phyloP scores from a whole-genome alignment of 2,888 invertebrate species.

The Proisotoma minuta region DNA sequence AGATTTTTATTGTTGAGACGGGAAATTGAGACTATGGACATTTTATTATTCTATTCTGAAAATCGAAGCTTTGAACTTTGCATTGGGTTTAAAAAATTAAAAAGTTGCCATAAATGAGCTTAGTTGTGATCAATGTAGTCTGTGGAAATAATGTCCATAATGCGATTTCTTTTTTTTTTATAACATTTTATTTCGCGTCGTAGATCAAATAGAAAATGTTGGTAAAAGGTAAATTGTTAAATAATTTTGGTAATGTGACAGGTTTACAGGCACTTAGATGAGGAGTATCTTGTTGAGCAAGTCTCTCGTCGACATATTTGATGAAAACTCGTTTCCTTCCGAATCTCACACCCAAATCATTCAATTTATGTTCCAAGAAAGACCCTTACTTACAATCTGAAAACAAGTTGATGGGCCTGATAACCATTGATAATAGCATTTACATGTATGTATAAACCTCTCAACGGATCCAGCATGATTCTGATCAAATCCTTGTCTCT shows the following conservation, averaged over 20 bases:
- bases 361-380: slow-evolving; percentile 17
- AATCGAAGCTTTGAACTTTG: too few relatives aligned
- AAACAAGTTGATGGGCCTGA: neutral
- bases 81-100: too few relatives aligned
- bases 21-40: too few relatives aligned
- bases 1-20: too few relatives aligned
- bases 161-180: too few relatives aligned
- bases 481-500: neutral
- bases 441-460: neutral
- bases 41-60: too few relatives aligned
- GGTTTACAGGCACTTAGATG: slow-evolving; percentile 35
- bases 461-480: neutral
- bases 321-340: slow-evolving; percentile 37
- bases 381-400: neutral
- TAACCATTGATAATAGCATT: neutral
- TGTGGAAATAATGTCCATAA: too few relatives aligned
- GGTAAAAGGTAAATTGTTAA: neutral
- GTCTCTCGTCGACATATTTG: slow-evolving; percentile 16
- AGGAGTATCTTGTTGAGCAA: slow-evolving; percentile 26
- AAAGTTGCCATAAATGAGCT: too few relatives aligned
- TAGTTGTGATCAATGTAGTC: too few relatives aligned
- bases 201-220: neutral
- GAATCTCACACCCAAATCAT: slow-evolving; percentile 33
- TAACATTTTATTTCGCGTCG: too few relatives aligned
- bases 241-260: slow-evolving; percentile 21